Percentiles rank a stretch among this genome's conserved stretches.
phyloP scores from a whole-genome alignment of 1,140 invertebrate genomes.

The Melipona quadrifasciata region DNA sequence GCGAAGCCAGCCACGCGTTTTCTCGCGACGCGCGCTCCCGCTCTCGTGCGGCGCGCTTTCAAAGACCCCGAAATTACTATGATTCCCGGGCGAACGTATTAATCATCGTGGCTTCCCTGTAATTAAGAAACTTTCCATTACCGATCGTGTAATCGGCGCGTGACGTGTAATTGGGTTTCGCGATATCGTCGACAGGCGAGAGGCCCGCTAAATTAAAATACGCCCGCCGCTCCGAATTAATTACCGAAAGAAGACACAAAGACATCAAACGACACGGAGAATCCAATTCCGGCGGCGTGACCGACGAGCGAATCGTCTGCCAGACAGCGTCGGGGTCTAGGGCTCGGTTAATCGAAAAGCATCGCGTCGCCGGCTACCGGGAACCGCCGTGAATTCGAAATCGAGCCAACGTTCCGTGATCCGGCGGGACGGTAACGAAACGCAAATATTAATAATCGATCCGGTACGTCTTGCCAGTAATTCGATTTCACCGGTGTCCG shows the following conservation, averaged over 20 bases:
- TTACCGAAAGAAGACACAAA: slow-evolving; percentile 28
- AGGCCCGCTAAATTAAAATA: slow-evolving; percentile 22
- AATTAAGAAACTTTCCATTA: slow-evolving; percentile 50
- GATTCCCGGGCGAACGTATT: slow-evolving; percentile 41
- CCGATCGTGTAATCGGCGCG: slow-evolving; percentile 44
- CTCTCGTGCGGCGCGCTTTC: neutral
- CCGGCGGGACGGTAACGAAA: neutral
- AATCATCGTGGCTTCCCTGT: slow-evolving; percentile 27
- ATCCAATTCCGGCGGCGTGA: neutral
- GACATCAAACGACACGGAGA: slow-evolving; percentile 15
- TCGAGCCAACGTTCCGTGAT: slow-evolving; percentile 3
- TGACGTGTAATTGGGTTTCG: slow-evolving; percentile 32
- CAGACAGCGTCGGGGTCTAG: neutral
- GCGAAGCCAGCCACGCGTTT: neutral
- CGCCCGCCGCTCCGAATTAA: slow-evolving; percentile 13
- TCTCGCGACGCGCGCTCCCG: neutral
- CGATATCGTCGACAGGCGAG: slow-evolving; percentile 7
- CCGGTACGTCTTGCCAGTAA: neutral
- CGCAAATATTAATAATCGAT: slow-evolving; percentile 41
- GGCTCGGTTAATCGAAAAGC: neutral
- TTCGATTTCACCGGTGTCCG: slow-evolving; percentile 1
- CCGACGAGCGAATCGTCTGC: neutral
- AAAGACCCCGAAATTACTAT: slow-evolving; percentile 43
- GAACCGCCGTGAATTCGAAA: neutral
- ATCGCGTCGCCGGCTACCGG: neutral